These are phyloP conservation scores for Sebastes goodei DNA, from an alignment of 2,797 vertebrate genomes.

Conservation along the genomic window DNA sequence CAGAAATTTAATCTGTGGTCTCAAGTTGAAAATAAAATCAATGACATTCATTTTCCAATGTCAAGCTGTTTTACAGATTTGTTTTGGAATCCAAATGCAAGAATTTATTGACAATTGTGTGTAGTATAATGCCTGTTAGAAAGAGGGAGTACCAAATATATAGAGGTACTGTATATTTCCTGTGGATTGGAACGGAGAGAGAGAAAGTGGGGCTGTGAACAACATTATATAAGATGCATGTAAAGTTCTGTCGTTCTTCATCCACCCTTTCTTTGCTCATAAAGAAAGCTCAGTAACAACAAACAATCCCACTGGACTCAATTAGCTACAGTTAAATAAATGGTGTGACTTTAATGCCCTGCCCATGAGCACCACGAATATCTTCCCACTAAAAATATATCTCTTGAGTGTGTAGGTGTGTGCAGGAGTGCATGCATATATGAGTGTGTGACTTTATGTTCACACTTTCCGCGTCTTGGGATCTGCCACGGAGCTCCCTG, in stretches of 20 bases:
- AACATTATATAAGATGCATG: constrained; percentile 4
- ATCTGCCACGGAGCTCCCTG: constrained; percentile 48
- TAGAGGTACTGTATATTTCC: background rate
- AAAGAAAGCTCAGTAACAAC: constrained; percentile 66
- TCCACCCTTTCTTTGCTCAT: constrained; percentile 32
- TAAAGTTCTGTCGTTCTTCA: constrained; percentile 1
- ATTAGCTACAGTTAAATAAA: constrained; percentile 83
- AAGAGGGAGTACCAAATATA: background rate
- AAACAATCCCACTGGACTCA: constrained; percentile 81
- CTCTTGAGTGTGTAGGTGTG: constrained; percentile 20
- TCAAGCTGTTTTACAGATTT: background rate
- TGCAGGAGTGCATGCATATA: background rate
- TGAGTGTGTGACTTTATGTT: constrained; percentile 21
- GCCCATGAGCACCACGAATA: constrained; percentile 51
- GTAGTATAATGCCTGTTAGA: background rate
- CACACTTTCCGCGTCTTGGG: constrained; percentile 44
- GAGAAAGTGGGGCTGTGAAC: background rate
- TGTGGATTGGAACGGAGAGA: background rate
- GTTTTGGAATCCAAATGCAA: background rate
- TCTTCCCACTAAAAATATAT: constrained; percentile 31
- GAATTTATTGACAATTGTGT: background rate
- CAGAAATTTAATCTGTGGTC: background rate
- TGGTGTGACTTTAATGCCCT: constrained; percentile 59
- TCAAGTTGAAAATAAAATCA: constrained; percentile 32
- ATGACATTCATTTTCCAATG: constrained; percentile 1